Conservation (phyloP, 2,888 invertebrate genomes). For the Sipunculus nudus region DNA sequence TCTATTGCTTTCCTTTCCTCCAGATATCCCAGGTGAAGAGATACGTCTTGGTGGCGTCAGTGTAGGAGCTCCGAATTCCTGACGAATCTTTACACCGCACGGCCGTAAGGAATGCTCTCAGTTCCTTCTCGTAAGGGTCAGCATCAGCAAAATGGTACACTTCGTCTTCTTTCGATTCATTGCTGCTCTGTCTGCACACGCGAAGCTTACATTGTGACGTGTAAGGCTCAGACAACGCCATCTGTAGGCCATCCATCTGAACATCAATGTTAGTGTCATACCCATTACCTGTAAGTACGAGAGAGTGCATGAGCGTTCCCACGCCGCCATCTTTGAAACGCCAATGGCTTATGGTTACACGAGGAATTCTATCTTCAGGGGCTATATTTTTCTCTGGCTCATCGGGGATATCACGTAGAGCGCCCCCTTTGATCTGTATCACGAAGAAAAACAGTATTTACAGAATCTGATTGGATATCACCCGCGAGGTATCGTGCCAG, state of each 20-base stretch:
- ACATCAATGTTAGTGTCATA: constrained; percentile 24
- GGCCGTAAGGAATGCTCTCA: constrained; percentile 16
- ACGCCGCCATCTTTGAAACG: constrained; percentile 15
- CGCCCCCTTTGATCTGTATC: constrained; percentile 9
- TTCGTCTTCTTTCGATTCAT: constrained; percentile 6
- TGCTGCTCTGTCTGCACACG: background rate
- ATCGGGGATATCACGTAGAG: background rate
- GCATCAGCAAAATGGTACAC: constrained; percentile 11
- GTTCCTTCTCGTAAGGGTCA: constrained; percentile 21
- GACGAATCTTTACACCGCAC: constrained; percentile 1
- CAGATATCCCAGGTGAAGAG: constrained; percentile 17
- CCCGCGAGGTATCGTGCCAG: constrained; percentile 24
- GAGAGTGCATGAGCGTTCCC: constrained; percentile 23
- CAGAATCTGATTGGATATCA: constrained; percentile 12
- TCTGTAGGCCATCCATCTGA: constrained; percentile 19
- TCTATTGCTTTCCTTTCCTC: constrained; percentile 1
- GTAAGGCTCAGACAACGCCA: constrained; percentile 23
- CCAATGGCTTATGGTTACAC: constrained; percentile 21
- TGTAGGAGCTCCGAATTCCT: constrained; percentile 12
- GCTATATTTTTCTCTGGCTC: constrained; percentile 8
- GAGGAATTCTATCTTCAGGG: constrained; percentile 5
- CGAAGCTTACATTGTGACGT: constrained; percentile 9
- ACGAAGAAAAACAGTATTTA: constrained; percentile 1
- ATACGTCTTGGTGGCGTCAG: constrained; percentile 26
- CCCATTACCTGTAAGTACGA: constrained; percentile 17